These are phyloP conservation scores for Sphaeridia pumilis DNA, from an alignment of 2,888 invertebrate species.

Conservation along the genomic window DNA sequence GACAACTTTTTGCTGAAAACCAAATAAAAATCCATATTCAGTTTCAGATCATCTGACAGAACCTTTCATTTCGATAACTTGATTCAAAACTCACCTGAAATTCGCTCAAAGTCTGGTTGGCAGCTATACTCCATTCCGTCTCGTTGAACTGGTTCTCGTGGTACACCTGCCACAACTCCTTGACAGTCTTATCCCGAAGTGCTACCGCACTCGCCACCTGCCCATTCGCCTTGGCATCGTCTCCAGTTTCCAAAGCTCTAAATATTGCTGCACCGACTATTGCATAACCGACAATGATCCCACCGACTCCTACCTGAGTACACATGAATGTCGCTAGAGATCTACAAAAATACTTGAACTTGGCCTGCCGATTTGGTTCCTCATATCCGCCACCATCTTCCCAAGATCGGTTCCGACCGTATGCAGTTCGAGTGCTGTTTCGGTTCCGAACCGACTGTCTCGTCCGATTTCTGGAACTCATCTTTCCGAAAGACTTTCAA, in stretches of 20 bases:
- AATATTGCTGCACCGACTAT: constrained; percentile 73
- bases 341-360: constrained; percentile 70
- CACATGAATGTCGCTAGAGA: constrained; percentile 84
- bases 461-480: constrained; percentile 28
- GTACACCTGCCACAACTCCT: constrained; percentile 52
- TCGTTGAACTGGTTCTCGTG: constrained; percentile 58
- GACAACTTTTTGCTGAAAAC: constrained; percentile 48
- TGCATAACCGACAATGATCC: constrained; percentile 73
- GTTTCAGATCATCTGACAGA: too few relatives aligned
- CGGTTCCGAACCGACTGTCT: constrained; percentile 24
- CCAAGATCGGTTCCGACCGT: constrained; percentile 26
- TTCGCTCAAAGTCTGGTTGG: constrained; percentile 49
- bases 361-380: constrained; percentile 58
- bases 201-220: constrained; percentile 18
- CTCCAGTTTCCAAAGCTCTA: constrained; percentile 56
- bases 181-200: constrained; percentile 40
- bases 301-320: constrained; percentile 75
- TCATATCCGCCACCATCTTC: constrained; percentile 18
- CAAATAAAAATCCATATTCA: too few relatives aligned
- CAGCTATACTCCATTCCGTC: constrained; percentile 50
- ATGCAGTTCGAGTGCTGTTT: constrained; percentile 11
- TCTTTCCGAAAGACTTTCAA: constrained; percentile 1
- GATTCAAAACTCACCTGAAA: constrained; percentile 47
- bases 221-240: constrained; percentile 28
- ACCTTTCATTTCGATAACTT: too few relatives aligned